Base-by-base conservation (phyloP, 1,140 invertebrate genomes). In the Drosophila ohnishii region DNA sequence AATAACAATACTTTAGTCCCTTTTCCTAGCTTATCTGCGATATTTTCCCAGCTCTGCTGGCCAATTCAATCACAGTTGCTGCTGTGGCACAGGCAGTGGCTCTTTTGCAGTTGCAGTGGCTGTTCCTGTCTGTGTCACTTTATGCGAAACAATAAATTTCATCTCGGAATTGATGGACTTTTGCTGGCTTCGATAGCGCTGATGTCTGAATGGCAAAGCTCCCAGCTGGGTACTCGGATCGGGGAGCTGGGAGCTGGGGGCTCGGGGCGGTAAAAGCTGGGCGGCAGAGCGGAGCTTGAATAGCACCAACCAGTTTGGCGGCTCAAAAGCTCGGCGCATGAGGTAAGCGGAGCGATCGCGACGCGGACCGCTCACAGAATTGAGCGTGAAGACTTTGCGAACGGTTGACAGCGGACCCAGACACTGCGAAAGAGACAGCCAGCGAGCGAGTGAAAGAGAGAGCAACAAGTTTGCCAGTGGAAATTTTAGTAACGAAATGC, bases 371-470 rank as follows among this genome's bases (percentile, higher is more conserved):
- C 70, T 58, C 62, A 75, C 89, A 90, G 85, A 90, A 90, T 75
- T 89, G 89, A 90, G 82, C 89, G 85, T 87, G 83, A 81, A 90
- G 82, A 86, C 79, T 56, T 78, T 63, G 89, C 87, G 89, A 90
- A 84, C 89, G 89, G 89, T 87, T 78, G 80, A 69, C 67, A 76
- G 80, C 87, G 87, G 87, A 90, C 51, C 64, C 28, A 63, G 48
- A 25, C 19, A 74, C 48, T 57, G 44, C 48, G 48, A 81, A 42
- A 75, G 61, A 60, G 67, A 39, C 22, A 78, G 42, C 37, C 19
- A 67, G 56, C 64, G 71, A 40, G 57, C 34, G 40, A 70, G 64
- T 72, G 16, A 71, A 61, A 77, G 55, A 80, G 72, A 70, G 72
- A 73, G 78, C 85, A 88, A 80, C 85, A 78, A 88, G 85, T 84